Conservation (phyloP, 2,888 invertebrate species). For the Colostygia pectinataria region DNA sequence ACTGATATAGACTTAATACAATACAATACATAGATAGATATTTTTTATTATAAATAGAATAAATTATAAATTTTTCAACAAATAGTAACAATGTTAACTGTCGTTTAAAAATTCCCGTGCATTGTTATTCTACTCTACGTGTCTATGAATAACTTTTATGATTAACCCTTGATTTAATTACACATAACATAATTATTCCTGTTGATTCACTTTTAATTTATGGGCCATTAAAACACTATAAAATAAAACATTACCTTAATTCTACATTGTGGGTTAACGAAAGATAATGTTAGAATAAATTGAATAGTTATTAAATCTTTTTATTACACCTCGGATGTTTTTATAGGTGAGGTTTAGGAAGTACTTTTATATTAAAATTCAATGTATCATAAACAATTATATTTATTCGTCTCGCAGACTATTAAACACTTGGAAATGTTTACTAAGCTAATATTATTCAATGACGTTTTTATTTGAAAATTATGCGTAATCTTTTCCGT, state of each 20-base stretch:
- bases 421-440: conserved; percentile 7
- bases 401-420: conserved; percentile 19
- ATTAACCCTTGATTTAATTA: conserved; percentile 56
- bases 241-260: conserved; percentile 33
- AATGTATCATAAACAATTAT: conserved; percentile 38
- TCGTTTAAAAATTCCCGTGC: too few relatives aligned
- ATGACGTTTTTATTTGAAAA: conserved; percentile 1
- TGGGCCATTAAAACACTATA: conserved; percentile 52
- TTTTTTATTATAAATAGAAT: too few relatives aligned
- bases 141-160: conserved; percentile 51
- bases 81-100: too few relatives aligned
- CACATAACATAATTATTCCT: conserved; percentile 47
- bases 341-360: conserved; percentile 53
- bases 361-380: conserved; percentile 39
- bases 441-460: conserved; percentile 16
- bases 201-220: conserved; percentile 52
- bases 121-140: too few relatives aligned
- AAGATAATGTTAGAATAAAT: conserved; percentile 43
- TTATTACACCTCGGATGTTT: conserved; percentile 50
- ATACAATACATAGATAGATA: too few relatives aligned
- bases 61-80: too few relatives aligned
- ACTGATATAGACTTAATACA: too few relatives aligned
- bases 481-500: background rate
- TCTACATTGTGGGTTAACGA: conserved; percentile 34
- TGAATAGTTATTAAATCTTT: conserved; percentile 47